Evolutionary conservation across 2,888 invertebrate species (phyloP).

Genomic region (Heliconius erato): DNA sequence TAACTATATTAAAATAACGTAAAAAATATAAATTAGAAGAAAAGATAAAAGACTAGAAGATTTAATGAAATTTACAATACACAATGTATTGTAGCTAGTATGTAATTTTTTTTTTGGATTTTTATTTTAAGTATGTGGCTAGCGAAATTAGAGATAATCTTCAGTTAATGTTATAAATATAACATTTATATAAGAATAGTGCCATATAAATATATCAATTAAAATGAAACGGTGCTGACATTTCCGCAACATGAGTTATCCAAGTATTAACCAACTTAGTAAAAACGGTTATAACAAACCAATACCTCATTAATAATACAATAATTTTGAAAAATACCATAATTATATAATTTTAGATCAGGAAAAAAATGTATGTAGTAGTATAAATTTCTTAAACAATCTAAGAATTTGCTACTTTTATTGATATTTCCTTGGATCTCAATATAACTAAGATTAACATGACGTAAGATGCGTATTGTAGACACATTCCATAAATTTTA

Average conservation of each 20-base stretch:
- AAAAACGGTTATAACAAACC: neutral
- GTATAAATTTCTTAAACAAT: neutral
- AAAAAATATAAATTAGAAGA: neutral
- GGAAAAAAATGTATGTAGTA: slow-evolving; percentile 2
- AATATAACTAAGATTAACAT: slow-evolving; percentile 29
- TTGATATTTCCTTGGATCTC: slow-evolving; percentile 36
- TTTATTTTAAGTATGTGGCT: neutral
- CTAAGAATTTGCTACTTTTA: slow-evolving; percentile 28
- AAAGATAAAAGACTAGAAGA: neutral
- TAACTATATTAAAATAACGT: neutral
- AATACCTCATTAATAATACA: slow-evolving; percentile 26
- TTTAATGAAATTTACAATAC: neutral
- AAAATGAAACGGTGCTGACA: slow-evolving; percentile 40
- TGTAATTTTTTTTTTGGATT: neutral
- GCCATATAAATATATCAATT: slow-evolving; percentile 28
- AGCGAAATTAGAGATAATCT: slow-evolving; percentile 9
- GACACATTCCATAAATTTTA: neutral
- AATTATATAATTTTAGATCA: neutral
- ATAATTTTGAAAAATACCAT: slow-evolving; percentile 15
- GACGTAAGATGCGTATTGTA: slow-evolving; percentile 8
- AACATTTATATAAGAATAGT: slow-evolving; percentile 27
- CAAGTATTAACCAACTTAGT: slow-evolving; percentile 5
- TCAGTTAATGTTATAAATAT: slow-evolving; percentile 16
- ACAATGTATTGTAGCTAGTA: neutral
- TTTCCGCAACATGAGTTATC: slow-evolving; percentile 5